phyloP scores from a whole-genome alignment of 2,113 vertebrate species.

The Psilopsiagon aymara region DNA sequence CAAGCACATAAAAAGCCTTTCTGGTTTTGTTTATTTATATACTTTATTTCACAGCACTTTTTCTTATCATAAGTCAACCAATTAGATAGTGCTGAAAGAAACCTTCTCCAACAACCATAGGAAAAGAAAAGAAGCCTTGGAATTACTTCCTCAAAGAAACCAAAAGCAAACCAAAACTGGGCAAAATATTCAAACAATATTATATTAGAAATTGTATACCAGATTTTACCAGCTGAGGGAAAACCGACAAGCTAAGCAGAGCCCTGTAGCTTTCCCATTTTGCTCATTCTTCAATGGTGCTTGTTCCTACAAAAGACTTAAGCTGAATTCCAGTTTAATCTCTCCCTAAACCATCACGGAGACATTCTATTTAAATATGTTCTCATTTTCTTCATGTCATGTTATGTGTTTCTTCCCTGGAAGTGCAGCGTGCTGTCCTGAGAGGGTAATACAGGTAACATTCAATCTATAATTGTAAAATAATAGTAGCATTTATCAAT shows the following conservation, averaged over 20 bases:
- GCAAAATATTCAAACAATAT: not conserved
- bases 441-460: slow-evolving; percentile 24
- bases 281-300: not conserved
- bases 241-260: not conserved
- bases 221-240: not conserved
- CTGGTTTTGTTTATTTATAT: slow-evolving; percentile 2
- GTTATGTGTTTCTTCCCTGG: not conserved
- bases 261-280: not conserved
- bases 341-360: slow-evolving; percentile 12
- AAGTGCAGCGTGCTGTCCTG: not conserved
- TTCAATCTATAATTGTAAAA: slow-evolving; percentile 3
- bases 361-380: slow-evolving; percentile 30
- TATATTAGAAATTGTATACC: not conserved
- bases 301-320: not conserved
- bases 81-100: not conserved
- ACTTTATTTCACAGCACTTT: not conserved
- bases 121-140: not conserved
- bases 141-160: not conserved
- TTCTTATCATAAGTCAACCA: not conserved
- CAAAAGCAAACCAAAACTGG: not conserved
- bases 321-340: slow-evolving; percentile 33
- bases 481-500: slow-evolving; percentile 23
- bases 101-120: not conserved
- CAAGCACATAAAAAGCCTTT: not conserved
- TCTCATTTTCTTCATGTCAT: slow-evolving; percentile 17